Percentiles rank a stretch among this genome's conserved stretches.
These are phyloP conservation scores for Leptura quadrifasciata DNA, from an alignment of 2,888 invertebrate species.

Conservation along the genomic window DNA sequence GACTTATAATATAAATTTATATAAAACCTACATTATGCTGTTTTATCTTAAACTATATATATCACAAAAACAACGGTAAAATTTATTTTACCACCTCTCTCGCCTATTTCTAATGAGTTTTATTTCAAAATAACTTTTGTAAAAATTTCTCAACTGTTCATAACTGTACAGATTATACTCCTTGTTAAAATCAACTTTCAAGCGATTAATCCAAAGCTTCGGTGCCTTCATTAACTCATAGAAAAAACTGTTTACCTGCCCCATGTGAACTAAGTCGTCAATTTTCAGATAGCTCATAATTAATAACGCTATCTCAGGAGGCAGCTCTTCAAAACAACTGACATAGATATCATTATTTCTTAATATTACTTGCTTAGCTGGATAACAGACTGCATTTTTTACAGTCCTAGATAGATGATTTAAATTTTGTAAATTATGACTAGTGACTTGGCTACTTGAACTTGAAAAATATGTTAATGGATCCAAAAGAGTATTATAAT, in stretches of 20 bases:
- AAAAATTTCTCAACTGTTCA: constrained; percentile 48
- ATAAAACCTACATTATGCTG: not conserved
- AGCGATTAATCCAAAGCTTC: constrained; percentile 54
- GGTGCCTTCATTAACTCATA: constrained; percentile 56
- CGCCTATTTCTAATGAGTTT: not conserved
- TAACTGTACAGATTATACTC: constrained; percentile 29
- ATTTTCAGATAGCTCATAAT: constrained; percentile 64
- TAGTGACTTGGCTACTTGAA: constrained; percentile 48
- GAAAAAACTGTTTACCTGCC: constrained; percentile 63
- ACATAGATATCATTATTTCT: constrained; percentile 47
- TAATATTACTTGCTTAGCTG: constrained; percentile 64
- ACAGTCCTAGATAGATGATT: constrained; percentile 65
- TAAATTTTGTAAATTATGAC: constrained; percentile 66
- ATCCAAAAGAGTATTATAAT: constrained; percentile 64
- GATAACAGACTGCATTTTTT: constrained; percentile 67
- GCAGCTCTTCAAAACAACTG: constrained; percentile 70
- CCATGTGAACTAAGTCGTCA: constrained; percentile 57
- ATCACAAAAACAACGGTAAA: not conserved
- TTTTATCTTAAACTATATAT: not conserved
- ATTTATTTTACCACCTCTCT: not conserved
- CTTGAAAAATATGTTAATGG: constrained; percentile 65
- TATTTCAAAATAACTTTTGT: constrained; percentile 36
- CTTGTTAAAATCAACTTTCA: constrained; percentile 43
- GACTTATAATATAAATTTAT: not conserved
- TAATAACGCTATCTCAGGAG: constrained; percentile 69